Evolutionary conservation across 1,140 invertebrate species (phyloP), one percentile per base, ranked within the genome.

Genomic region (Eueides isabella): DNA sequence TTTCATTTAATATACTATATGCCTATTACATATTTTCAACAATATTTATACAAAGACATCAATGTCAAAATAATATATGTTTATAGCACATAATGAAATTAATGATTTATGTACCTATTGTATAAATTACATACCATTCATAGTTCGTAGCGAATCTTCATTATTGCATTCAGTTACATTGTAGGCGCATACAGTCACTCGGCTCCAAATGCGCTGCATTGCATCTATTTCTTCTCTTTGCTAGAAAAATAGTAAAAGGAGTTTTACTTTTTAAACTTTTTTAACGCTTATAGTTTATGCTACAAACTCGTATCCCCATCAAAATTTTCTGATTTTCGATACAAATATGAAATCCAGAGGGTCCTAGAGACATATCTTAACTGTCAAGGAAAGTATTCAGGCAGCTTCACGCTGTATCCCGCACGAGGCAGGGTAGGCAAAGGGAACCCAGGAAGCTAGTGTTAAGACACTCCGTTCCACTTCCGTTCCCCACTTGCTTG

Each of bases 151-250:
- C 9, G 84, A 82, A 74, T 89, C 83, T 67, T 91, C 88, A 2
- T 71, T 75, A 44, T 77, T 80, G 67, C 91, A 92, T 61, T 63
- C 33, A 23, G 82, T 83, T 3, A 69, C 64, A 73, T 92, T 90
- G 63, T 88, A 92, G 19, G 85, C 81, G 80, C 91, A 92, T 5
- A 92, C 81, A 16, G 85, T 81, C 16, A 86, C 89, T 30, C 88
- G 76, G 67, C 87, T 92, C 91, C 91, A 92, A 64, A 91, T 89
- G 31, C 85, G 82, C 62, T 92, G 91, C 91, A 92, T 92, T 68
- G 83, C 81, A 63, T 92, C 87, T 38, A 92, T 91, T 85, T 91
- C 87, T 83, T 91, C 85, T 69, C 86, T 84, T 89, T 91, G 87
- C 91, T 92, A 61, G 9, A 48, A 9, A 6, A 2, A 6, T n/a